Evolutionary conservation across 2,888 invertebrate genomes (phyloP).

Genomic region (Erebia ligea): DNA sequence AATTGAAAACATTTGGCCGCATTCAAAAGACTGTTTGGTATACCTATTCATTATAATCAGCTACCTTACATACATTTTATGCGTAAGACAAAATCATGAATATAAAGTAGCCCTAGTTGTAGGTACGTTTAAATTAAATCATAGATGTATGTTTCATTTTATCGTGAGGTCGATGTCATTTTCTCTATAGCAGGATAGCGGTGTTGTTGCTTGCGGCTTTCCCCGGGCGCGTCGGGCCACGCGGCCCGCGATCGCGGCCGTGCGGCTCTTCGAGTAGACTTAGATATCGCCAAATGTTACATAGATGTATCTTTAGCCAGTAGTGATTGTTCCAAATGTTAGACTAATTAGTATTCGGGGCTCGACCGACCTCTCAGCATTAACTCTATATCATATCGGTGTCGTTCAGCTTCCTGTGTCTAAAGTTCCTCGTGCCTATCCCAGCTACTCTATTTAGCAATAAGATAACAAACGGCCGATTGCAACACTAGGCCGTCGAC

Average conservation of each 20-base stretch:
- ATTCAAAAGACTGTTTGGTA: constrained; percentile 87
- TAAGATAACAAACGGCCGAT: constrained; percentile 32
- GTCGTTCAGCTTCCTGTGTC: constrained; percentile 41
- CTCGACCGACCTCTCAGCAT: constrained; percentile 56
- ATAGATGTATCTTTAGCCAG: constrained; percentile 80
- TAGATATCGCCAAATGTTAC: constrained; percentile 81
- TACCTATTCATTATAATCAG: constrained; percentile 82
- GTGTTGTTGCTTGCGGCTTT: constrained; percentile 56
- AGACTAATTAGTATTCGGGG: constrained; percentile 73
- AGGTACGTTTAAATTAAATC: constrained; percentile 60
- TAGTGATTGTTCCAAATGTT: constrained; percentile 82
- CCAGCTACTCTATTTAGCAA: constrained; percentile 40
- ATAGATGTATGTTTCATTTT: constrained; percentile 59
- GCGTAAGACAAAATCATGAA: constrained; percentile 63
- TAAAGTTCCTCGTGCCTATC: constrained; percentile 39
- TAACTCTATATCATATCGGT: constrained; percentile 42
- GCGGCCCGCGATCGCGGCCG: constrained; percentile 52
- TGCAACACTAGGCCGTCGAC: constrained; percentile 24
- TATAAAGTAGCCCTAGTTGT: constrained; percentile 65
- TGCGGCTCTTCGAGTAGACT: constrained; percentile 60
- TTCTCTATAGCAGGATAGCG: constrained; percentile 61
- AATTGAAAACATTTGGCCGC: constrained; percentile 86
- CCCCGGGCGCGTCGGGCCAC: constrained; percentile 53
- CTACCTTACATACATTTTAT: constrained; percentile 57
- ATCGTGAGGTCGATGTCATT: constrained; percentile 67